Base-by-base conservation (phyloP, 2,888 invertebrate genomes). In the Acrobasis suavella region DNA sequence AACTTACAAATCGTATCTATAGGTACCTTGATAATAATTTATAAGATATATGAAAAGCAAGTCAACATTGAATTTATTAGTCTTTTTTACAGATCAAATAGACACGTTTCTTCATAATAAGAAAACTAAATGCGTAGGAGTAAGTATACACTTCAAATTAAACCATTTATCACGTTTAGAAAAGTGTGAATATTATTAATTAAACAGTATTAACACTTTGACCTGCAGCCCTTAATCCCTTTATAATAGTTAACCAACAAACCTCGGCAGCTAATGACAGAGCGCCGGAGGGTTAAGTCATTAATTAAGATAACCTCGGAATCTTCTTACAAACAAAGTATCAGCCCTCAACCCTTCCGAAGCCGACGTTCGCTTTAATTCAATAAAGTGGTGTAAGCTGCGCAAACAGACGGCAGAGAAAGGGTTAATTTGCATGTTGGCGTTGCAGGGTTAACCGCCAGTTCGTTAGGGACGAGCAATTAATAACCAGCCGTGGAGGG, bases 381-480 rank as follows among this genome's bases (percentile, higher is more conserved):
- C 87, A 92, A 91, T 91, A 89, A 91, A 84, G 85, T 85, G 77
- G 83, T 89, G 85, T 89, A 89, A 91, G 85, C 82, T 86, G 82
- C 80, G 76, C 85, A 86, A 88, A 89, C 85, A 85, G 84, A 77
- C 72, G 81, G 80, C 88, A 75, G 88, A 75, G 86, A 88, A 91
- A 91, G 92, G 91, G 91, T 91, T 91, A 89, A 91, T 92, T 92
- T 92, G 89, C 92, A 89, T 91, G 89, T 84, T 81, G 83, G 85
- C 78, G 79, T 85, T 78, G 85, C 83, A 83, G 89, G 89, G 91
- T 89, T 91, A 91, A 92, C 91, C 86, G 85, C 77, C 81, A 83
- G 84, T 89, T 91, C 86, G 89, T 92, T 91, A 91, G 90, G 90
- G 91, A 81, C 80, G 78, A 77, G 79, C 89, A 91, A 91, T 91